These are phyloP conservation scores for Elysia chlorotica DNA, from an alignment of 1,140 invertebrate species.

Conservation along the genomic window DNA sequence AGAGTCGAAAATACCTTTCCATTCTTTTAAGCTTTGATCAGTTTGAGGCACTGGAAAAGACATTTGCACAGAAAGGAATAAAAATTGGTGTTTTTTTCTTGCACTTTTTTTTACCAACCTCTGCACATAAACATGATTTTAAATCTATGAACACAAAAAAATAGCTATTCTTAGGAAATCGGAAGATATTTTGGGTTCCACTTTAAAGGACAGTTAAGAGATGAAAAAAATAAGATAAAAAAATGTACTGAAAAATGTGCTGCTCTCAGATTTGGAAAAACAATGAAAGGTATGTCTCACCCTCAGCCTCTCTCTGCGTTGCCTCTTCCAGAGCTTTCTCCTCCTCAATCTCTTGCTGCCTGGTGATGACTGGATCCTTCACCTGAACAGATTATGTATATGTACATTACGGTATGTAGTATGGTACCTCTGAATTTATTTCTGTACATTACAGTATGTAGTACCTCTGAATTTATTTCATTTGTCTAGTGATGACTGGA, in stretches of 20 bases:
- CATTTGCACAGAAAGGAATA: no score
- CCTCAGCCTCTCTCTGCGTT: neutral
- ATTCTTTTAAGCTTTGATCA: no score
- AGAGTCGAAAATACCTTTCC: no score
- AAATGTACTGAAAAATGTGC: no score
- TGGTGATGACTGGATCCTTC: constrained; percentile 18
- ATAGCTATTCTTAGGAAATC: neutral
- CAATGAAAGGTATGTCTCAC: no score
- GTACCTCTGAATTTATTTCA: neutral
- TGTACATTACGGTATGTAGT: neutral
- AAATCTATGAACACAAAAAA: no score
- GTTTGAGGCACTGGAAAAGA: no score
- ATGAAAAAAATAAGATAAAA: no score
- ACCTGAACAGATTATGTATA: neutral
- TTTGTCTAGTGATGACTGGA: constrained; percentile 13
- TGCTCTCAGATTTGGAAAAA: constrained; percentile 14
- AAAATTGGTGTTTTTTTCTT: no score
- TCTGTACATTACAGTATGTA: neutral
- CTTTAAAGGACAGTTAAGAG: no score
- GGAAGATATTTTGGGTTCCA: neutral
- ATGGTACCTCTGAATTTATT: neutral
- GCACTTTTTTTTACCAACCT: no score
- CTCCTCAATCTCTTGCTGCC: constrained; percentile 5
- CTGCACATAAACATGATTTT: no score
- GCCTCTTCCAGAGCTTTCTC: constrained; percentile 10